phyloP scores from a whole-genome alignment of 1,140 invertebrate genomes.

The Aphelinus certus region DNA sequence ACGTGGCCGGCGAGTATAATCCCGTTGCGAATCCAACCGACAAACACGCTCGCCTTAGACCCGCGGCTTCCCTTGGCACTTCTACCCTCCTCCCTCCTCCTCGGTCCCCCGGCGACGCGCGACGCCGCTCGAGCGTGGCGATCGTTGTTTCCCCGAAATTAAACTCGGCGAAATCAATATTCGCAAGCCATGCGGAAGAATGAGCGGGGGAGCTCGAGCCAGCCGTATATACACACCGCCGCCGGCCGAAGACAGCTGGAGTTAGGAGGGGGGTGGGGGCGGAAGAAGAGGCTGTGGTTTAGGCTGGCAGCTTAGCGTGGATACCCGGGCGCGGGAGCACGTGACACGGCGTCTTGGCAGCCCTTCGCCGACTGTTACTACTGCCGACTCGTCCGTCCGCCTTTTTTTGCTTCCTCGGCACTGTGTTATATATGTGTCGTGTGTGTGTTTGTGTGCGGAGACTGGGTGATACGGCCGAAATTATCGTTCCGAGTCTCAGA shows the following conservation, averaged over 20 bases:
- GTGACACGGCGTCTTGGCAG: too few relatives aligned
- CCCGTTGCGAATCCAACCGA: conserved; percentile 32
- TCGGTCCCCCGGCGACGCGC: neutral
- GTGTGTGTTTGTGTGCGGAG: neutral
- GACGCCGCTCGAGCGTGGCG: conserved; percentile 1
- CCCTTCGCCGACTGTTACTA: neutral
- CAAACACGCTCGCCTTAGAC: conserved; percentile 11
- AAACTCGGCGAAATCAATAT: conserved; percentile 38
- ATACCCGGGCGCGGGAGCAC: too few relatives aligned
- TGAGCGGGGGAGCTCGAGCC: too few relatives aligned
- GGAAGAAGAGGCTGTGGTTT: too few relatives aligned
- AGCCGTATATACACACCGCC: too few relatives aligned
- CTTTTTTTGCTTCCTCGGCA: neutral
- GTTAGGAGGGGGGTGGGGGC: too few relatives aligned
- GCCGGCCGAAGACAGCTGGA: too few relatives aligned
- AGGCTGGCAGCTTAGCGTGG: too few relatives aligned
- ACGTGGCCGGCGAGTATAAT: conserved; percentile 8
- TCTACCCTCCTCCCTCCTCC: neutral
- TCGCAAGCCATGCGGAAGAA: conserved; percentile 27
- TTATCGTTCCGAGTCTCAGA: conserved; percentile 23
- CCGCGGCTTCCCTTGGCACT: too few relatives aligned
- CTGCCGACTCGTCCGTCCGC: neutral
- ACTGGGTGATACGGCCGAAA: conserved; percentile 23
- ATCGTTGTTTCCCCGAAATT: conserved; percentile 37
- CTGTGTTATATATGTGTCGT: neutral